These are phyloP conservation scores for Tenthredo scrophulariae DNA, from an alignment of 2,888 invertebrate genomes.

Conservation along the genomic window DNA sequence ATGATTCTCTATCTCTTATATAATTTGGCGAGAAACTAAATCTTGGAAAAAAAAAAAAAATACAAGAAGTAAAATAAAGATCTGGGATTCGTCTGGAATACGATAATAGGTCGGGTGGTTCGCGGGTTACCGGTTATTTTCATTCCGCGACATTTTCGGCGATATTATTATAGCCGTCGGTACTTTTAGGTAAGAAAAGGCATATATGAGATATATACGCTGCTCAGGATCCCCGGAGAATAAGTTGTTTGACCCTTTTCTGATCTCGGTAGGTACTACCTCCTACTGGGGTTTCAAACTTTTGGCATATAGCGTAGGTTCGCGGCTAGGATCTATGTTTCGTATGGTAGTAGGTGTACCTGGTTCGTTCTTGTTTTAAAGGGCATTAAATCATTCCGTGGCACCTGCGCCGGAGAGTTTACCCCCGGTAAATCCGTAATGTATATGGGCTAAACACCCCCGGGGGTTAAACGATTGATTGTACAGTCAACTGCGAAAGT, in stretches of 20 bases:
- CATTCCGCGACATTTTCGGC: not conserved
- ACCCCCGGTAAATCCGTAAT: conserved; percentile 26
- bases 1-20: not conserved
- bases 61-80: not conserved
- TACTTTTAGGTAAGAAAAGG: not conserved
- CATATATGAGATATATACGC: not conserved
- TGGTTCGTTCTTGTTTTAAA: conserved; percentile 39
- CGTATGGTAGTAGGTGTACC: not conserved
- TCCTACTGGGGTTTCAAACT: not conserved
- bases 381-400: conserved; percentile 37
- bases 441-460: conserved; percentile 26
- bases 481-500: conserved; percentile 4
- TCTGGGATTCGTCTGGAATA: not conserved
- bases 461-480: conserved; percentile 29
- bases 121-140: not conserved
- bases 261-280: not conserved
- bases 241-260: conserved; percentile 29
- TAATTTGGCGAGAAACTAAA: not conserved
- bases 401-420: conserved; percentile 31
- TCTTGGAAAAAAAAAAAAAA: not conserved
- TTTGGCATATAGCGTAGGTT: not conserved
- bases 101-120: conserved; percentile 4
- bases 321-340: not conserved
- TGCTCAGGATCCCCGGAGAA: not conserved
- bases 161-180: not conserved